phyloP scores from a whole-genome alignment of 2,888 invertebrate genomes.

The Ectobius pallidus region DNA sequence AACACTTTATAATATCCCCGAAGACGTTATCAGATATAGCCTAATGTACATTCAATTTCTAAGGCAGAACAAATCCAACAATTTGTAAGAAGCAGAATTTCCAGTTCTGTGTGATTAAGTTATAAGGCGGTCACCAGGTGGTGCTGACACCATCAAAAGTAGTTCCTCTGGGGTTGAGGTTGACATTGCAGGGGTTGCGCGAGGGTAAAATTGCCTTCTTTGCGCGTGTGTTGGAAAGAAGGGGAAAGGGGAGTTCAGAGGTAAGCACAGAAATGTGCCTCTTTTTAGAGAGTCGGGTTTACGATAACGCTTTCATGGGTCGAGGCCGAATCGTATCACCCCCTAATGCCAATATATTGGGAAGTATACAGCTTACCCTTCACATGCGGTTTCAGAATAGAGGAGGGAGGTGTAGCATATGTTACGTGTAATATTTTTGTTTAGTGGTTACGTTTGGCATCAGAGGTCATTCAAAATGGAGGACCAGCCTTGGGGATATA shows the following conservation, averaged over 20 bases:
- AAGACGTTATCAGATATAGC: too few relatives aligned
- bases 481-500: not conserved
- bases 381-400: conserved; percentile 22
- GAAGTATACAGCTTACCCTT: conserved; percentile 33
- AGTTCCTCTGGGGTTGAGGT: conserved; percentile 27
- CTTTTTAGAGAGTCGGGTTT: conserved; percentile 21
- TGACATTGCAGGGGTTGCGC: not conserved
- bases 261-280: conserved; percentile 28
- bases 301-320: conserved; percentile 37
- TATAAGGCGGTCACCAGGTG: conserved; percentile 37
- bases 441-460: not conserved
- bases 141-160: conserved; percentile 33
- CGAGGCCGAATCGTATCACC: conserved; percentile 36
- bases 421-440: not conserved
- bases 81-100: too few relatives aligned
- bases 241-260: conserved; percentile 26
- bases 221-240: conserved; percentile 21
- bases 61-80: too few relatives aligned
- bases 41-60: too few relatives aligned
- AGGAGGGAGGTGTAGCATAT: not conserved
- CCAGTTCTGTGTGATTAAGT: conserved; percentile 35
- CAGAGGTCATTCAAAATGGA: conserved; percentile 21
- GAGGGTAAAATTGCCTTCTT: conserved; percentile 31
- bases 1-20: too few relatives aligned
- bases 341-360: conserved; percentile 34